Evolutionary conservation across 2,888 invertebrate species (phyloP).

Genomic region (Autographa pulchrina): DNA sequence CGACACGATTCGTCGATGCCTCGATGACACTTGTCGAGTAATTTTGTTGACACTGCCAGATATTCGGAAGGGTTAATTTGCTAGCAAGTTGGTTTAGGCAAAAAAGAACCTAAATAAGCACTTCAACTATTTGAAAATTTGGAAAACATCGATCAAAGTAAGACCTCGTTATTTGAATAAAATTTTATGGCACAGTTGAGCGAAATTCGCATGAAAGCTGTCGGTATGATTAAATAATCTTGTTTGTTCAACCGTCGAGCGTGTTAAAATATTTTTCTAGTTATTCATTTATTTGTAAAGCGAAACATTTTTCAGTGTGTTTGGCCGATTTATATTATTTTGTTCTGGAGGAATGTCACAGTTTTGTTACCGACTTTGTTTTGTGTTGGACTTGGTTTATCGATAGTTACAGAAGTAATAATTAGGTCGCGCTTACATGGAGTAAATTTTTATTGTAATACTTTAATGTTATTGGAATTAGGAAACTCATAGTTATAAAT

Average conservation of each 20-base stretch:
- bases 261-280: conserved; percentile 39
- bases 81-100: conserved; percentile 62
- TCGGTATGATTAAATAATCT: conserved; percentile 34
- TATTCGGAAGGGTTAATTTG: conserved; percentile 56
- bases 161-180: conserved; percentile 12
- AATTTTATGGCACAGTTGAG: conserved; percentile 14
- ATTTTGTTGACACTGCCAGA: conserved; percentile 68
- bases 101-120: conserved; percentile 29
- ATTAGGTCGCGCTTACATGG: no score
- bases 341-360: conserved; percentile 11
- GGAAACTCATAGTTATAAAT: no score
- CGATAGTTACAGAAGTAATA: no score
- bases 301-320: conserved; percentile 14
- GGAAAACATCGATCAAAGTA: conserved; percentile 22
- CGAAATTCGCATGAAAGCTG: conserved; percentile 19
- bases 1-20: conserved; percentile 62
- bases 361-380: background rate
- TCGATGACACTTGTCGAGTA: conserved; percentile 72
- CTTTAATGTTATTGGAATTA: background rate
- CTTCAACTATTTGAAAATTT: conserved; percentile 25
- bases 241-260: conserved; percentile 37
- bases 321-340: conserved; percentile 22
- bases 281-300: conserved; percentile 28
- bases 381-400: background rate
- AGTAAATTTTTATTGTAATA: background rate